Evolutionary conservation across 2,113 vertebrate species (phyloP).

Genomic region (Archilochus colubris): DNA sequence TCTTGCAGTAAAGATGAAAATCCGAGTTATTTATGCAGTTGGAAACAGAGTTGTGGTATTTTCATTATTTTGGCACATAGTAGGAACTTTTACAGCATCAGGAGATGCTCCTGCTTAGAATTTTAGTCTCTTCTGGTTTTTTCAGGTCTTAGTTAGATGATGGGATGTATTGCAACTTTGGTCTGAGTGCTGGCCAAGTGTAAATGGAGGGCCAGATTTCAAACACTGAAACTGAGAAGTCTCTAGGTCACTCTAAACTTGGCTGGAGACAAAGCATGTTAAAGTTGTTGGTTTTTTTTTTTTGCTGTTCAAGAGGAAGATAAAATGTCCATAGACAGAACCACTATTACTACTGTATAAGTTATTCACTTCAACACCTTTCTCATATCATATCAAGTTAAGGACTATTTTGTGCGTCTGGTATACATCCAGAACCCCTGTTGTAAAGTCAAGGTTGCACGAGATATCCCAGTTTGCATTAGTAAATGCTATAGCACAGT

Average conservation of each 20-base stretch:
- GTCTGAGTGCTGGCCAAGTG: neutral
- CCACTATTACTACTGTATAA: constrained; percentile 12
- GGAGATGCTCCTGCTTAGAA: neutral
- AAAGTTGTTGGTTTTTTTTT: neutral
- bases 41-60: neutral
- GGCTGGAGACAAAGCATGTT: neutral
- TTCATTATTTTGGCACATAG: neutral
- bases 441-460: neutral
- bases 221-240: neutral
- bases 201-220: neutral
- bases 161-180: neutral
- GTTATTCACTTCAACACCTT: constrained; percentile 63
- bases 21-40: constrained; percentile 19
- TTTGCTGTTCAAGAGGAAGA: neutral
- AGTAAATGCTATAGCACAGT: neutral
- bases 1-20: neutral
- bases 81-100: neutral
- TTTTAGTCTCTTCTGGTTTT: constrained; percentile 27
- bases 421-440: constrained; percentile 41
- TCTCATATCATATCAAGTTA: constrained; percentile 55
- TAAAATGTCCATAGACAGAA: constrained; percentile 23
- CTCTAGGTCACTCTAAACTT: constrained; percentile 20
- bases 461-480: constrained; percentile 12
- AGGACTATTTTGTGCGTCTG: constrained; percentile 49
- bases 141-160: neutral